Conservation (phyloP, 2,888 invertebrate genomes). For the Drosophila diplacantha region DNA sequence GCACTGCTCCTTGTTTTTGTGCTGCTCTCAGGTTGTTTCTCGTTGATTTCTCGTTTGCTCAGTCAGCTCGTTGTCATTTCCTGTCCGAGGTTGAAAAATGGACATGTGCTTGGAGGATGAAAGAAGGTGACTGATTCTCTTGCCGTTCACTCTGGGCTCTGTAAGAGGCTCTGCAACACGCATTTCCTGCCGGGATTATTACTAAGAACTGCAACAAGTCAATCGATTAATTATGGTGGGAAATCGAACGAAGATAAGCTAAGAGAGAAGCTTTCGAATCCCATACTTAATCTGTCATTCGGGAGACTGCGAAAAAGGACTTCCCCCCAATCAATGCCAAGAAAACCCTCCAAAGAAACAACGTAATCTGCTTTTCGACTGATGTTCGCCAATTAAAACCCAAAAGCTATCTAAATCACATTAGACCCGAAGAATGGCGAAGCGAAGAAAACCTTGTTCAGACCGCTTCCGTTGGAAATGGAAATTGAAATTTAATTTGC, state of each 20-base stretch:
- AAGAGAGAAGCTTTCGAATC: too few relatives aligned
- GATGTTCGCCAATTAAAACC: slow-evolving; percentile 28
- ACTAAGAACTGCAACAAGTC: slow-evolving; percentile 15
- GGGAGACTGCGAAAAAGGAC: not conserved
- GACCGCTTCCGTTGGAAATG: slow-evolving; percentile 53
- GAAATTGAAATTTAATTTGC: slow-evolving; percentile 61
- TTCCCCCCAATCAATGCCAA: slow-evolving; percentile 1
- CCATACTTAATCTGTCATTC: not conserved
- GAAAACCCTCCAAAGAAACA: slow-evolving; percentile 1
- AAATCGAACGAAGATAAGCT: not conserved
- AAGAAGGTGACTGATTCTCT: slow-evolving; percentile 23
- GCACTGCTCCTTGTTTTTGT: slow-evolving; percentile 16
- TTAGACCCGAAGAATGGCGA: slow-evolving; percentile 27
- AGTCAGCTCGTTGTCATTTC: slow-evolving; percentile 37
- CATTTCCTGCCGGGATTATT: slow-evolving; percentile 47
- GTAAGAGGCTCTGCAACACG: slow-evolving; percentile 30
- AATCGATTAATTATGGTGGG: slow-evolving; percentile 23
- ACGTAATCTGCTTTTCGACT: not conserved
- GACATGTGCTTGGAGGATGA: slow-evolving; percentile 12
- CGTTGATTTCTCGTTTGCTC: slow-evolving; percentile 48
- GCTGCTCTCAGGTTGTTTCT: slow-evolving; percentile 35
- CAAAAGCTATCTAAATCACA: slow-evolving; percentile 40
- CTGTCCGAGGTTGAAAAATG: slow-evolving; percentile 3
- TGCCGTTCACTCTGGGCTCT: slow-evolving; percentile 11
- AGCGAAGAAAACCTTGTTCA: slow-evolving; percentile 28